Conservation (phyloP, 2,797 vertebrate genomes). For the Sarcophilus harrisii region DNA sequence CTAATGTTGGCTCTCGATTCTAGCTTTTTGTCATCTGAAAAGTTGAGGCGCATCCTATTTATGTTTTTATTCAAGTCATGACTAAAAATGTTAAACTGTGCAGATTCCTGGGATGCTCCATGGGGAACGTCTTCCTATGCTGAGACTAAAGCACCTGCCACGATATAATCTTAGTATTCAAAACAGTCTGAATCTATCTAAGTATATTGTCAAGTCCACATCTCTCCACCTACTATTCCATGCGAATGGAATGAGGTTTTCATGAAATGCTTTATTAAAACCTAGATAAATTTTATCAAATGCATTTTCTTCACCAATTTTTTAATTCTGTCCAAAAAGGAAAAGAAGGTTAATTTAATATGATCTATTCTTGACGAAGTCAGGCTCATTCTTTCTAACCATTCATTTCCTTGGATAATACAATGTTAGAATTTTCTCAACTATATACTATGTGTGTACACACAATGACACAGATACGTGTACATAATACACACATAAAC, state of each 20-base stretch:
- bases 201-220: background rate
- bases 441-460: background rate
- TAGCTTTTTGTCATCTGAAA: background rate
- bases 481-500: background rate
- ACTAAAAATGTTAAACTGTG: background rate
- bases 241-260: background rate
- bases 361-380: background rate
- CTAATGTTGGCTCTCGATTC: background rate
- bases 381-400: background rate
- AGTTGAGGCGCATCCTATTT: background rate
- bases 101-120: background rate
- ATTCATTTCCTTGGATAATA: background rate
- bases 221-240: background rate
- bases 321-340: background rate
- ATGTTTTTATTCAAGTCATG: background rate
- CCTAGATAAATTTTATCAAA: background rate
- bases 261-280: background rate
- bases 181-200: background rate
- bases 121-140: background rate
- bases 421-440: background rate
- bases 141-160: background rate
- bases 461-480: background rate
- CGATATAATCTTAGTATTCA: background rate
- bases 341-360: background rate
- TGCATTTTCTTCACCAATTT: background rate